Percentiles rank a stretch among this genome's conserved stretches.
These are phyloP conservation scores for Lordiphosa collinella DNA, from an alignment of 1,140 invertebrate species.

Conservation along the genomic window DNA sequence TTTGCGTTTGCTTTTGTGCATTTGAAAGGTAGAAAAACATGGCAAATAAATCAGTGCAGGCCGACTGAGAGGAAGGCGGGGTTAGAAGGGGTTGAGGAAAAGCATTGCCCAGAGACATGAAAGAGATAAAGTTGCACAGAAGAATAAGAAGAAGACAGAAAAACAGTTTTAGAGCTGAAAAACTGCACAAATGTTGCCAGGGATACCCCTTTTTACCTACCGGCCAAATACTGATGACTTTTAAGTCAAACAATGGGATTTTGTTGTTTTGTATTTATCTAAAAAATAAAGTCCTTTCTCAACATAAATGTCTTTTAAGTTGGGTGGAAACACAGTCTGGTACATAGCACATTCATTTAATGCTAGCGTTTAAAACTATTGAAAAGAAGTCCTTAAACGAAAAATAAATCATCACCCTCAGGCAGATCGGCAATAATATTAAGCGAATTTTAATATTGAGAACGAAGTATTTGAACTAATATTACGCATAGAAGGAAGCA, in stretches of 20 bases:
- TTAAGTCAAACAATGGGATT: background rate
- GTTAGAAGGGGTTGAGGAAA: background rate
- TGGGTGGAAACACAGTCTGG: too few species aligned
- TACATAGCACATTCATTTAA: too few species aligned
- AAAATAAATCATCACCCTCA: too few species aligned
- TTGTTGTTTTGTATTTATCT: too few species aligned
- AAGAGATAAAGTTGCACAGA: conserved; percentile 29
- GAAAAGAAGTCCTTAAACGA: too few species aligned
- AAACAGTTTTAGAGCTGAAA: background rate
- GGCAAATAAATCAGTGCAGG: conserved; percentile 54
- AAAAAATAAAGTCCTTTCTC: too few species aligned
- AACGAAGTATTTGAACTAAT: too few species aligned
- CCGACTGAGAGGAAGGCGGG: background rate
- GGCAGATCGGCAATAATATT: too few species aligned
- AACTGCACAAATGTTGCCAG: conserved; percentile 1
- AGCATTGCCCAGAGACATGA: conserved; percentile 7
- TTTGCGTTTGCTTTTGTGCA: conserved; percentile 45
- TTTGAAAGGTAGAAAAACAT: conserved; percentile 66
- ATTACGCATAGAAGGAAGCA: too few species aligned
- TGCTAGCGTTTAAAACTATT: too few species aligned
- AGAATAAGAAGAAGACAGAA: background rate
- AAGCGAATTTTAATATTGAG: too few species aligned
- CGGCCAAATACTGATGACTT: conserved; percentile 1
- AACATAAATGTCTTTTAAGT: too few species aligned
- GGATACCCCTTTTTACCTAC: background rate